Evolutionary conservation across 2,797 vertebrate genomes (phyloP), one percentile per base, ranked within the genome.

Genomic region (Allobates femoralis): DNA sequence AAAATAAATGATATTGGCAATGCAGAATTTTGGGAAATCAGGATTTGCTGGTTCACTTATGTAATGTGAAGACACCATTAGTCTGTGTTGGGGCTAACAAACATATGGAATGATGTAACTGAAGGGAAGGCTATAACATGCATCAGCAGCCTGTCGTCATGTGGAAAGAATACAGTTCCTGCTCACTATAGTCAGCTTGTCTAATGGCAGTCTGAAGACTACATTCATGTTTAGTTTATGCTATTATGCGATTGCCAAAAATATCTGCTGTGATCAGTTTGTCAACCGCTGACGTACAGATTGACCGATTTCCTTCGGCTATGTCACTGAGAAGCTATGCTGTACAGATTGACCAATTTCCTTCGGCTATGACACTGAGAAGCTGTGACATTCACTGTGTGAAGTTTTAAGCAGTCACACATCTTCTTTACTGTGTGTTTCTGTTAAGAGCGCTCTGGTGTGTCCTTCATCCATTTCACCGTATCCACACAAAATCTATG

Each of bases 351-450:
- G 30, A 69, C 79, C 16, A 6, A 67, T 69, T 30, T 28, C 23
- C 56, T 73, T 79, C 26, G 55, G 34, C 75, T 73, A 74, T 51
- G 64, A 62, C 53, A 62, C 53, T 84, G 66, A 84, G 66, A 79
- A 83, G 34, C 75, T 87, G 53, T 87, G 86, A 87, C 32, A 75
- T 81, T 84, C 21, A 60, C 76, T 79, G 62, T 84, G 76, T 87
- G 62, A 76, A 66, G 50, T 30, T 86, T 67, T 75, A 84, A 37
- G 34, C 64, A 16, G 62, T 75, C 55, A 37, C 81, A 82, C 51
- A 2, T 58, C 23, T 56, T 71, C 66, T 73, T 82, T 74, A 73
- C 81, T 15, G 32, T 28, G 34, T 58, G 67, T 56, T 41, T 69
- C 67, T 67, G 46, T 81, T 5, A 51, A 67, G n/a, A 64, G 37